Evolutionary conservation across 2,113 vertebrate species (phyloP).

Genomic region (Gymnorhina tibicen): DNA sequence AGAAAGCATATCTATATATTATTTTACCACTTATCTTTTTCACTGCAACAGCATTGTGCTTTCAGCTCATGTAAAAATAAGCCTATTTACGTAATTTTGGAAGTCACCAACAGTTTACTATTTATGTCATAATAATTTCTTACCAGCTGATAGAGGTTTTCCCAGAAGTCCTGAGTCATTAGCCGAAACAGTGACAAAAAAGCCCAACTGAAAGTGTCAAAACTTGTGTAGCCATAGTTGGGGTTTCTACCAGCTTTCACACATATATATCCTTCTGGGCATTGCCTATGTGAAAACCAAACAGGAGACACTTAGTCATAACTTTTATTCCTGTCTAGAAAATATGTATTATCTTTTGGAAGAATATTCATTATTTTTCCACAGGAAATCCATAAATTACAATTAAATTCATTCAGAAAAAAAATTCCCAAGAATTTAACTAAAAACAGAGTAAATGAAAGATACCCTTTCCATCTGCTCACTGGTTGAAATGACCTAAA

Average conservation of each 20-base stretch:
- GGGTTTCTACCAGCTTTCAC: conserved; percentile 83
- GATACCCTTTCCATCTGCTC: not conserved
- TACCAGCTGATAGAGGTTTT: conserved; percentile 94
- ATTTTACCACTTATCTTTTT: not conserved
- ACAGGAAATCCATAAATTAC: not conserved
- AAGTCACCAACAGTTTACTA: not conserved
- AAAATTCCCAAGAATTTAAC: not conserved
- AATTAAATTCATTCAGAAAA: not conserved
- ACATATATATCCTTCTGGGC: conserved; percentile 88
- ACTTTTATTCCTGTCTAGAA: not conserved
- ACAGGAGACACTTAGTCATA: not conserved
- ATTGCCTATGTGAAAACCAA: conserved; percentile 74
- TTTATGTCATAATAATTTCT: not conserved
- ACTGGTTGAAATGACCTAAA: not conserved
- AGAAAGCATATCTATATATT: not conserved
- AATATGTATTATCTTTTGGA: not conserved
- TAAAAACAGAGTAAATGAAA: not conserved
- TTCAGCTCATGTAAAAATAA: not conserved
- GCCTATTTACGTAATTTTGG: not conserved
- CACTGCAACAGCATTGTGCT: not conserved
- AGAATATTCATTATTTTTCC: not conserved
- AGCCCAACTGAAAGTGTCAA: conserved; percentile 95
- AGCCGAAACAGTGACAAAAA: conserved; percentile 93
- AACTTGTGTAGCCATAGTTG: conserved; percentile 95
- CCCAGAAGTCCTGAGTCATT: conserved; percentile 98